These are phyloP conservation scores for Anser cygnoides DNA, from an alignment of 2,113 vertebrate genomes.

Conservation along the genomic window DNA sequence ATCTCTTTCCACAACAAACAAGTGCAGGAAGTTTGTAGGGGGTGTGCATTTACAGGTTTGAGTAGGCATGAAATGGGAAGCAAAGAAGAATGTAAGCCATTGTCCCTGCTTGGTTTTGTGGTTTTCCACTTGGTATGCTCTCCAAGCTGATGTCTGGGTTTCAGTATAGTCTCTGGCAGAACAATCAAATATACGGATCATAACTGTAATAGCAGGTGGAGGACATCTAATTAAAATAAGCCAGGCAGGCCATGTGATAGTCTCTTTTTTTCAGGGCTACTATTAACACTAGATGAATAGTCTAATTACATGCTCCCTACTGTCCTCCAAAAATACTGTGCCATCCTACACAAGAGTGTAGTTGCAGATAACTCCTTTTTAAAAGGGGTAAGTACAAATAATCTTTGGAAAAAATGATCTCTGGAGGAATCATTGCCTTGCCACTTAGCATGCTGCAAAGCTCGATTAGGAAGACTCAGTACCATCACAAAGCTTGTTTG, in stretches of 20 bases:
- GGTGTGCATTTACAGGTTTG: not conserved
- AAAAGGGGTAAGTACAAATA: not conserved
- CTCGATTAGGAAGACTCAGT: not conserved
- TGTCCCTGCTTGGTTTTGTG: not conserved
- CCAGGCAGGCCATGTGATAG: not conserved
- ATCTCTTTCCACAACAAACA: not conserved
- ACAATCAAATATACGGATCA: not conserved
- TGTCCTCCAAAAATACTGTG: conserved; percentile 1
- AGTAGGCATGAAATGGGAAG: not conserved
- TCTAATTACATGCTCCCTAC: conserved; percentile 31
- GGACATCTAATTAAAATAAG: conserved; percentile 27
- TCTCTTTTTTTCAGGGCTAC: conserved; percentile 50
- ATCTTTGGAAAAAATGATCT: not conserved
- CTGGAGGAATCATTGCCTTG: not conserved
- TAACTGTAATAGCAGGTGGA: conserved; percentile 13
- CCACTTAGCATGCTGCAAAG: not conserved
- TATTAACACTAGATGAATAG: conserved; percentile 25
- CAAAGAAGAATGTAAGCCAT: not conserved
- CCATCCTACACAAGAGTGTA: not conserved
- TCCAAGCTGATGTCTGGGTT: not conserved
- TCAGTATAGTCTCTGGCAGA: not conserved
- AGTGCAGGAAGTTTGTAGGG: not conserved
- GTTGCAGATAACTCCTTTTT: not conserved
- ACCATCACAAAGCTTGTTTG: not conserved
- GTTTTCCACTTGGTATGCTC: not conserved